A percentile compares a stretch with the other conserved stretches of the same genome.
Evolutionary conservation across 2,113 vertebrate species (phyloP).

Genomic region (Sinocyclocheilus rhinocerous): DNA sequence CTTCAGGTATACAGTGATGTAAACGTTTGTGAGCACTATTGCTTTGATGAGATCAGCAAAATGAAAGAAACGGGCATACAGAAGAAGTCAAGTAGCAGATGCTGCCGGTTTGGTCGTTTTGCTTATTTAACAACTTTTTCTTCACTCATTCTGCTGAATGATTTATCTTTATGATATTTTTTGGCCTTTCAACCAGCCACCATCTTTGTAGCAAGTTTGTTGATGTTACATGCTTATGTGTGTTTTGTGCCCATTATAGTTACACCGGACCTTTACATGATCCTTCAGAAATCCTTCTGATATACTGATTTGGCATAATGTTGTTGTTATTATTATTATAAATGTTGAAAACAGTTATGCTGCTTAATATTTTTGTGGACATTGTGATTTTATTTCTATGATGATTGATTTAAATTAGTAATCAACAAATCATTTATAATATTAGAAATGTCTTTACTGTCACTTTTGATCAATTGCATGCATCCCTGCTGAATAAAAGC

Average conservation of each 20-base stretch:
- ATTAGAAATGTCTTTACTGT: no score
- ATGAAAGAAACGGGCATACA: no score
- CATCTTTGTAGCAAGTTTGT: background rate
- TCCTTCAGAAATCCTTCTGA: no score
- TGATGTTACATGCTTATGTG: background rate
- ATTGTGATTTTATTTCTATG: background rate
- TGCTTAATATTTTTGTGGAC: no score
- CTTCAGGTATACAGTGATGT: background rate
- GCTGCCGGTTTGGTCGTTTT: no score
- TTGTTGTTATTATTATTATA: no score
- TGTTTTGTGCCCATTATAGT: background rate
- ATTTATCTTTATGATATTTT: conserved; percentile 64
- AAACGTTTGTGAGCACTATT: background rate
- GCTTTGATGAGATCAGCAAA: no score
- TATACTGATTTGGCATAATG: background rate
- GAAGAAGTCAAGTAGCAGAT: no score
- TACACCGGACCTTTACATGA: conserved; percentile 9
- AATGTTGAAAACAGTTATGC: no score
- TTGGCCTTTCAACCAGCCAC: conserved; percentile 62
- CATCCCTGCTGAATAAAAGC: no score
- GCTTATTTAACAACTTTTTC: background rate
- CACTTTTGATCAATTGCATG: no score
- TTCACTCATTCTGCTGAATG: conserved; percentile 69
- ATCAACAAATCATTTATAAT: no score
- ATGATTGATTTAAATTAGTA: background rate